Percentiles rank a stretch among this genome's conserved stretches.
These are phyloP conservation scores for Mallotus villosus DNA, from an alignment of 2,797 vertebrate species.

Conservation along the genomic window DNA sequence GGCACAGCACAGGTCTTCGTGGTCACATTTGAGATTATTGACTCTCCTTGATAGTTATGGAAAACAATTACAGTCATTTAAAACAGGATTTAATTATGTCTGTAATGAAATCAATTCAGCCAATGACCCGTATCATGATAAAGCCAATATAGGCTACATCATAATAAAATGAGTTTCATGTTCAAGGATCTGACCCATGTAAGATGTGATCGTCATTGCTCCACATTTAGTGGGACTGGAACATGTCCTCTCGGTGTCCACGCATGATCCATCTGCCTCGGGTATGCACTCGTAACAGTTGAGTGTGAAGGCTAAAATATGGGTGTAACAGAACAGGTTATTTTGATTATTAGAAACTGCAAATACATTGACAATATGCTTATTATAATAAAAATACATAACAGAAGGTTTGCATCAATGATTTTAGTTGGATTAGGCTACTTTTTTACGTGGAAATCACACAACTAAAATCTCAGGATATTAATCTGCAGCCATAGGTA, in stretches of 20 bases:
- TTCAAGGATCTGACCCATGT: constrained; percentile 27
- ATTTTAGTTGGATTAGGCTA: too few relatives aligned
- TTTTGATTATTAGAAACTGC: too few relatives aligned
- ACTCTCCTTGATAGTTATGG: constrained; percentile 27
- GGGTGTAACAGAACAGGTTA: too few relatives aligned
- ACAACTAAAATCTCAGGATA: too few relatives aligned
- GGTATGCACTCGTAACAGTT: constrained; percentile 41
- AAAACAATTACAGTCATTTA: background rate
- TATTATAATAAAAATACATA: background rate
- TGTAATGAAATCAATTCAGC: background rate
- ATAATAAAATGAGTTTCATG: background rate
- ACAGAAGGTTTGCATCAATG: background rate
- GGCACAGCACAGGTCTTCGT: constrained; percentile 13
- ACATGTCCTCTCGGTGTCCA: constrained; percentile 1
- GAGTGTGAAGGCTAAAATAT: constrained; percentile 45
- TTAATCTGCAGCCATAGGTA: too few relatives aligned
- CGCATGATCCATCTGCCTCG: fast-evolving
- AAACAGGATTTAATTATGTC: background rate
- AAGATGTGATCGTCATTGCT: fast-evolving
- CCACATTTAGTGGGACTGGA: constrained; percentile 14
- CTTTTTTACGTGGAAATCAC: too few relatives aligned
- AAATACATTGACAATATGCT: background rate
- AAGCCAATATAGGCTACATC: background rate
- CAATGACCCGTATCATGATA: background rate
- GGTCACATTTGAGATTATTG: fast-evolving